Evolutionary conservation across 2,888 invertebrate species (phyloP).

Genomic region (Agrochola litura): DNA sequence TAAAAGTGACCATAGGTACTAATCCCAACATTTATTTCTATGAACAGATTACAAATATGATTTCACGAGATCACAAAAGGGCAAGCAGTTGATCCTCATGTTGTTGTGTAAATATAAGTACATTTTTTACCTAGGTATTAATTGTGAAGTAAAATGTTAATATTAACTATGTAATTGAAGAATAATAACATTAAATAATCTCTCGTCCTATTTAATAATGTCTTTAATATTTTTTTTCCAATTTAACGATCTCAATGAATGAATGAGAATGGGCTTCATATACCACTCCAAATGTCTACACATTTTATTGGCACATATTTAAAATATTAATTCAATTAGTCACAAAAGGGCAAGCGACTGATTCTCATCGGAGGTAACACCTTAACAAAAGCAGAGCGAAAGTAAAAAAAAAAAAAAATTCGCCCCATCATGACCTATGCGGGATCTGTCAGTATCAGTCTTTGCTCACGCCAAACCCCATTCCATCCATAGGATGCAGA

Average conservation of each 20-base stretch:
- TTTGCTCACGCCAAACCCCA: no score
- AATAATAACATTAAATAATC: neutral
- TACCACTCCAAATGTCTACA: neutral
- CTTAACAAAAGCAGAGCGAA: conserved; percentile 58
- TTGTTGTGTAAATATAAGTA: conserved; percentile 1
- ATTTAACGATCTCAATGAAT: neutral
- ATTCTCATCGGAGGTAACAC: conserved; percentile 67
- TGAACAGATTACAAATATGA: conserved; percentile 35
- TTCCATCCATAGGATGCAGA: no score
- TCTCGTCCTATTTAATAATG: neutral
- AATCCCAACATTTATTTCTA: neutral
- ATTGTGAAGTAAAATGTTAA: neutral
- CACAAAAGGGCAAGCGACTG: conserved; percentile 54
- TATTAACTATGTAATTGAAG: neutral
- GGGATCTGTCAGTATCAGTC: no score
- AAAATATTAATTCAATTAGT: conserved; percentile 46
- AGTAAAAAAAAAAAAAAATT: no score
- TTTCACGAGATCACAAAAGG: conserved; percentile 49
- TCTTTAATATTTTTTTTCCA: neutral
- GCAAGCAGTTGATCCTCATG: conserved; percentile 64
- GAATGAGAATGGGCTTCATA: neutral
- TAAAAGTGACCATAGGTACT: neutral
- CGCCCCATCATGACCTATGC: no score
- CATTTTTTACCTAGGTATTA: neutral
- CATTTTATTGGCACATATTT: conserved; percentile 23